phyloP scores from a whole-genome alignment of 2,888 invertebrate genomes.

The Macrophya annulata region DNA sequence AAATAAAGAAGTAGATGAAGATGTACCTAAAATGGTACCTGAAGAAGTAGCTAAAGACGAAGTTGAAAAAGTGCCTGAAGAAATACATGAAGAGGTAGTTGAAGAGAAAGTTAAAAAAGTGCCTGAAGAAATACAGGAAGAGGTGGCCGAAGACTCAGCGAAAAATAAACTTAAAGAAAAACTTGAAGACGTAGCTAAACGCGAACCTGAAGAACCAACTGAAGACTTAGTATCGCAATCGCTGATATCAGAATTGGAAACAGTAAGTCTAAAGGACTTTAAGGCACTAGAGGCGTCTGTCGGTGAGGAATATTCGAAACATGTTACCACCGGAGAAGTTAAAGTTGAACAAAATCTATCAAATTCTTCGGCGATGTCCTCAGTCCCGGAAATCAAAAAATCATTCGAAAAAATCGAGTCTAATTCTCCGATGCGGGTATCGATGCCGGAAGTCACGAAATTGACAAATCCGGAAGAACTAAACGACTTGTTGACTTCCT shows the following conservation, averaged over 20 bases:
- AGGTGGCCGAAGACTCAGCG: not conserved
- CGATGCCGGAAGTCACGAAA: not conserved
- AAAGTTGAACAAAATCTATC: not conserved
- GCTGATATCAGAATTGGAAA: constrained; percentile 8
- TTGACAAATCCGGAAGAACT: not conserved
- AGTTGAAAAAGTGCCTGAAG: not conserved
- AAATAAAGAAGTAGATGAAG: not conserved
- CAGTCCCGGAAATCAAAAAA: not conserved
- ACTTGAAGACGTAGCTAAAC: not conserved
- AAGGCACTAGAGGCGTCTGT: constrained; percentile 22
- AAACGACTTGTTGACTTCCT: constrained; percentile 8
- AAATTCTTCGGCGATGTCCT: not conserved
- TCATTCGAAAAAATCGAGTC: not conserved
- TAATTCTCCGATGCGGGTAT: not conserved
- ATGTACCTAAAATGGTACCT: not conserved
- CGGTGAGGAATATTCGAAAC: not conserved
- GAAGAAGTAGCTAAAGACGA: constrained; percentile 16
- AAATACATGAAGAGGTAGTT: not conserved
- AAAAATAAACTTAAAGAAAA: constrained; percentile 7
- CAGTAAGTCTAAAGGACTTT: constrained; percentile 13
- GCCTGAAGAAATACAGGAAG: constrained; percentile 20
- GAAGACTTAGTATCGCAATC: not conserved
- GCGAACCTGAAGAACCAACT: not conserved
- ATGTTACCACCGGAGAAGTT: not conserved
- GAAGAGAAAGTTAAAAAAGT: not conserved